Evolutionary conservation across 2,113 vertebrate genomes (phyloP), one percentile per base, ranked within the genome.

Genomic region (Psilopsiagon aurifrons): DNA sequence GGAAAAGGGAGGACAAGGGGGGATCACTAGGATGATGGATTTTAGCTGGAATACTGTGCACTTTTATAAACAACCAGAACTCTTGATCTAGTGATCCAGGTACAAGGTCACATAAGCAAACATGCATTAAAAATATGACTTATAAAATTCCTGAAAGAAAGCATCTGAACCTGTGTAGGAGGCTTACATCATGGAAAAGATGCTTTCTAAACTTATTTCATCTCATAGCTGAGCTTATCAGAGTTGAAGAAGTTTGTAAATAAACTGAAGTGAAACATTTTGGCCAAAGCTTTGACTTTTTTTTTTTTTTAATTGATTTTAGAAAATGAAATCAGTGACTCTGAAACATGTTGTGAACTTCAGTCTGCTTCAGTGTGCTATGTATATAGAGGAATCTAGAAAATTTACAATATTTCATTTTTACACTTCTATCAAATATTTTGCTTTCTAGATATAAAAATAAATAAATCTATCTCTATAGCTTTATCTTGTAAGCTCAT

Each of bases 131-230:
- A 66, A 3, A 66, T 69, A 46, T 3, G 10, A 29, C 23, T 69
- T 64, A 17, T 1, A 68, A 52, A 9, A 63, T 71, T 86, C 16
- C 5, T 33, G n/a, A 74, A 37, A 64, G 35, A 52, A 51, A 62
- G 15, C 52, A 54, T 59, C 4, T 63, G 37, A 67, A 75, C 3
- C 2, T 37, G 1, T 63, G 18, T 66, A 75, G 37, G 55, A 92
- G n/a, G 14, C 7, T 87, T 75, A 10, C 27, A 44, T 63, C 5
- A 47, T 10, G 8, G 25, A 87, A 63, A 71, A 86, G 3, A 28
- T 52, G 4, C 59, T 89, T 79, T 37, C n/a, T 3, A 55, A 8
- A 11, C 0, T 0, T 59, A 6, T 44, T 31, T 41, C 4, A 46
- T 41, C 13, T 64, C 22, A 68, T 41, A 59, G 17, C 31, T 54